Percentiles rank a stretch among this genome's conserved stretches.
Evolutionary conservation across 2,797 vertebrate genomes (phyloP).

Genomic region (Cynodonichthys magdalenae): DNA sequence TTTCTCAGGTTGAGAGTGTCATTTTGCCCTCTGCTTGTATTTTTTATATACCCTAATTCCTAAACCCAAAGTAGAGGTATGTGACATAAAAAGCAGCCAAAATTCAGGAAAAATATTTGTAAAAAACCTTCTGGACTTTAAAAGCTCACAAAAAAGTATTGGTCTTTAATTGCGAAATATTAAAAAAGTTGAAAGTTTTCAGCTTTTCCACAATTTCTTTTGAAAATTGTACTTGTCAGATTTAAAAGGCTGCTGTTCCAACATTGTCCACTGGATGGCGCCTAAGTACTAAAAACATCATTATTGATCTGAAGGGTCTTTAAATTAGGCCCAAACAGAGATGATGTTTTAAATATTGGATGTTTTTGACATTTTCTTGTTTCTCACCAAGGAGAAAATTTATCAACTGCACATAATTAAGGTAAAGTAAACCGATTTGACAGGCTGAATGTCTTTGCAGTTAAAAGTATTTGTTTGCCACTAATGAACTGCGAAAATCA

Average conservation of each 20-base stretch:
- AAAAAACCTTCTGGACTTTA: no score
- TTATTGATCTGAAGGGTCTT: neutral
- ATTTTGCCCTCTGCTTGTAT: no score
- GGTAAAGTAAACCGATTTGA: neutral
- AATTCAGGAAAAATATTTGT: no score
- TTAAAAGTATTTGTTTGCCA: neutral
- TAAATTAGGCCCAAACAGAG: neutral
- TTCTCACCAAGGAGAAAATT: neutral
- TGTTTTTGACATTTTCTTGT: neutral
- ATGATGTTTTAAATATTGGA: neutral
- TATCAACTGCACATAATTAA: neutral
- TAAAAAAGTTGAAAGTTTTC: no score
- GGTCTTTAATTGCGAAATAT: no score
- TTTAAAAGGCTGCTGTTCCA: neutral
- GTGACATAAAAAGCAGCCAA: no score
- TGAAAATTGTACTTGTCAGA: neutral
- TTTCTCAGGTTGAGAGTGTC: no score
- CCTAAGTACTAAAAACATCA: conserved; percentile 2
- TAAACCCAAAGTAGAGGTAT: no score
- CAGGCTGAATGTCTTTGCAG: neutral
- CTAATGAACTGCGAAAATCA: conserved; percentile 5
- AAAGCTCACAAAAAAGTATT: no score
- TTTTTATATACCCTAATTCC: no score
- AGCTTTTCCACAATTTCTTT: no score
- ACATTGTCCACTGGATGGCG: conserved; percentile 46